Evolutionary conservation across 2,888 invertebrate genomes (phyloP), one percentile per base, ranked within the genome.

Genomic region (Athalia cordata): DNA sequence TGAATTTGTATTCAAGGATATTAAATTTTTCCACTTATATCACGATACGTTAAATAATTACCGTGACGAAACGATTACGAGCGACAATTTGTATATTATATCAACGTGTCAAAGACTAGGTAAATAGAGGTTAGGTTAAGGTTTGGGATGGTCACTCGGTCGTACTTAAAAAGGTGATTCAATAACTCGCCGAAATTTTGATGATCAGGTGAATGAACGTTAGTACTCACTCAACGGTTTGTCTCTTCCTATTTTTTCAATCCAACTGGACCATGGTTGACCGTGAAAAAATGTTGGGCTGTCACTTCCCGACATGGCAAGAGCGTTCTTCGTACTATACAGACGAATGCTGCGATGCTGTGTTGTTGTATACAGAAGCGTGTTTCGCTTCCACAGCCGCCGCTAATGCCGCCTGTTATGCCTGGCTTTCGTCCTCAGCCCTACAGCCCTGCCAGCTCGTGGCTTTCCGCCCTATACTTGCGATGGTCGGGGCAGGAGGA

Each of bases 271-370:
- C 90, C 90, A 90, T 79, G 90, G 90, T 83, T 90, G 90, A 83
- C 90, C 90, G 85, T 90, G 90, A 85, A 90, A 90, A 87, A 89
- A 89, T 83, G 90, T 90, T 86, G 90, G 90, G 85, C 90, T 90
- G 87, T 89, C 90, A 88, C 90, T 89, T 86, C 90, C 89, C 86
- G 90, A 90, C 90, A 90, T 90, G 86, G 85, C 88, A 87, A 85
- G 43, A 64, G 47, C 43, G 11, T 45, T 47, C 0, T 3, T 9
- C 43, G 45, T 64, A 43, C n/a, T 68, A 29, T 29, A 29, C 29
- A 29, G 29, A 29, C 29, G 29, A 29, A 29, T 29, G 29, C 29
- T 29, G 29, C 29, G 29, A 29, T 29, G 29, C 29, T 29, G 29
- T 29, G 29, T 29, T 29, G 29, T 29, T 29, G 29, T 29, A 29